These are phyloP conservation scores for Eulemur albifrons DNA, from an alignment of 2,797 vertebrate species.

Conservation along the genomic window DNA sequence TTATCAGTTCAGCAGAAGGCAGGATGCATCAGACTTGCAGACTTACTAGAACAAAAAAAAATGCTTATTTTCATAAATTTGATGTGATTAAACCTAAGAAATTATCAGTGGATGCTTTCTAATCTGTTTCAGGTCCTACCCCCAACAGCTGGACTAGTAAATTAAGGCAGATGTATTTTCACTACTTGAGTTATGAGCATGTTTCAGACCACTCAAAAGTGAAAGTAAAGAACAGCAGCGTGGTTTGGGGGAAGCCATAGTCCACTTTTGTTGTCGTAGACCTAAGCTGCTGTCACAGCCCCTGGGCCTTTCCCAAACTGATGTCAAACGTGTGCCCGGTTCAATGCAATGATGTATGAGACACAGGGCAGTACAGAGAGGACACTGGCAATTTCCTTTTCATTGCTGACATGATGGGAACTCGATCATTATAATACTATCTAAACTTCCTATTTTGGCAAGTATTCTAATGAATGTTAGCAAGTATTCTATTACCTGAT, in stretches of 20 bases:
- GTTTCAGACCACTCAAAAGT: slow-evolving; percentile 15
- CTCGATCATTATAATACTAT: neutral
- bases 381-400: neutral
- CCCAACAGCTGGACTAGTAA: neutral
- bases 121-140: neutral
- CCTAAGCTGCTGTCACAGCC: neutral
- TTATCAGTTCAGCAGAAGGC: neutral
- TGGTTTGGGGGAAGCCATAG: neutral
- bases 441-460: neutral
- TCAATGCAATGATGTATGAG: neutral
- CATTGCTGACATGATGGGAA: neutral
- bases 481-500: neutral
- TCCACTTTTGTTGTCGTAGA: neutral
- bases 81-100: neutral
- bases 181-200: neutral
- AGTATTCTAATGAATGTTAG: neutral
- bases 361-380: neutral
- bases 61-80: neutral
- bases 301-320: neutral
- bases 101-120: neutral
- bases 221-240: neutral
- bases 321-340: neutral
- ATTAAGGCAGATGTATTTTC: neutral
- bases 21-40: neutral
- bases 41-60: neutral